These are phyloP conservation scores for Dioctria rufipes DNA, from an alignment of 2,888 invertebrate genomes.

Conservation along the genomic window DNA sequence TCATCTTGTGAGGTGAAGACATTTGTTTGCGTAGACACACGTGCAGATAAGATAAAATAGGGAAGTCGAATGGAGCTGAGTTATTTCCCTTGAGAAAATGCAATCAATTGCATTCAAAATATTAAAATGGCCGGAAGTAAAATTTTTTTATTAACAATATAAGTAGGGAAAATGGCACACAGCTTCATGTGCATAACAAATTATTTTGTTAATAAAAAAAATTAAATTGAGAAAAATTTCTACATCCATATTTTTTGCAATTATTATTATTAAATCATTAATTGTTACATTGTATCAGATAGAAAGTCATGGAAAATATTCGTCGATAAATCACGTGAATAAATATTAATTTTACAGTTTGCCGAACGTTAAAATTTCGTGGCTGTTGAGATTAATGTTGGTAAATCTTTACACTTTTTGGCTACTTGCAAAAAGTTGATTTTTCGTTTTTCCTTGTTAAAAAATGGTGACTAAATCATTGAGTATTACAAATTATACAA, in stretches of 20 bases:
- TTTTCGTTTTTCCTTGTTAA: neutral
- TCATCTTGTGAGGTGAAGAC: constrained; percentile 42
- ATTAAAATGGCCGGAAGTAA: neutral
- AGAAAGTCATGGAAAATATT: neutral
- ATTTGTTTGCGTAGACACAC: constrained; percentile 13
- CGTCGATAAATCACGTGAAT: constrained; percentile 70
- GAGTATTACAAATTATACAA: no score
- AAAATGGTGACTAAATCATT: no score
- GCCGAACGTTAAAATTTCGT: constrained; percentile 48
- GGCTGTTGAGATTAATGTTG: constrained; percentile 25
- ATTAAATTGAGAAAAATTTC: no score
- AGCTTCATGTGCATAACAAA: no score
- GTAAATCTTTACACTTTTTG: constrained; percentile 18
- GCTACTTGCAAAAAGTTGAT: no score
- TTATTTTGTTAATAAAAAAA: no score
- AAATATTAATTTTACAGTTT: constrained; percentile 72
- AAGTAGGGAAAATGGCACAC: no score
- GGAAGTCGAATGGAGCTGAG: constrained; percentile 8
- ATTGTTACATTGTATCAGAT: no score
- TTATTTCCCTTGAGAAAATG: neutral
- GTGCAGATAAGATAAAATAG: constrained; percentile 4
- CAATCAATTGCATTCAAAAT: neutral
- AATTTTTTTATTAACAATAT: no score
- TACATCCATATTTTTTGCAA: no score
- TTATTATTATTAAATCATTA: no score